Base-by-base conservation (phyloP, 1,140 invertebrate species). In the Hydropsyche tenuis region DNA sequence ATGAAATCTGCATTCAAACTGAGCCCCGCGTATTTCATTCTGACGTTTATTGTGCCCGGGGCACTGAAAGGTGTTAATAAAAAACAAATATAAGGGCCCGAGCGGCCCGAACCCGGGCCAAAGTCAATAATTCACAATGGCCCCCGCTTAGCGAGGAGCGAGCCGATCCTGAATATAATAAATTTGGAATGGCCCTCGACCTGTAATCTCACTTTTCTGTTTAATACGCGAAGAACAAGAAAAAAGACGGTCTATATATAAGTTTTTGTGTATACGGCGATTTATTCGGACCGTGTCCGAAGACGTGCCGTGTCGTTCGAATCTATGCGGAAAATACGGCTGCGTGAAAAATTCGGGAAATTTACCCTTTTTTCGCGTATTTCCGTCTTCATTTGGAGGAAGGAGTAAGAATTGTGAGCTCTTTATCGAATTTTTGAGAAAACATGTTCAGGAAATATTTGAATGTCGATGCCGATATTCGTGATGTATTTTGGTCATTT, bases 1-100 rank as follows among this genome's bases (percentile, higher is more conserved):
- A 73, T 71, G 75, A 76, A 76, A 76, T 76, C 75, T 76, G 72
- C 75, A 76, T 76, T 73, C 72, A 64, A 74, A 72, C 69, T 76
- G 69, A 64, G 69, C 72, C 72, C 72, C 14, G 68, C 75, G 75
- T 76, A 72, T 76, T 72, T 76, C 75, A 76, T 74, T 62, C 75
- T 76, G 75, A 76, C 75, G 56, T 76, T 76, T 76, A 76, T 76
- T 76, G 72, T 76, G 62, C 75, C 72, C 72, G 63, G 64, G 75
- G 62, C 63, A 60, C 72, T 73, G 68, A 72, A 71, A 76, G 75
- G 75, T 76, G 75, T 76, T 76, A 76, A 76, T 76, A 76, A 76
- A 76, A 76, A 76, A 76, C 75, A 76, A 76, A 76, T 74, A 74
- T 76, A 76, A 74, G 75, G 48, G 71, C 72, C 51, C 53, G 48